Percentiles rank a stretch among this genome's conserved stretches.
Evolutionary conservation across 2,113 vertebrate genomes (phyloP).

Genomic region (Orientallactaga bullata): DNA sequence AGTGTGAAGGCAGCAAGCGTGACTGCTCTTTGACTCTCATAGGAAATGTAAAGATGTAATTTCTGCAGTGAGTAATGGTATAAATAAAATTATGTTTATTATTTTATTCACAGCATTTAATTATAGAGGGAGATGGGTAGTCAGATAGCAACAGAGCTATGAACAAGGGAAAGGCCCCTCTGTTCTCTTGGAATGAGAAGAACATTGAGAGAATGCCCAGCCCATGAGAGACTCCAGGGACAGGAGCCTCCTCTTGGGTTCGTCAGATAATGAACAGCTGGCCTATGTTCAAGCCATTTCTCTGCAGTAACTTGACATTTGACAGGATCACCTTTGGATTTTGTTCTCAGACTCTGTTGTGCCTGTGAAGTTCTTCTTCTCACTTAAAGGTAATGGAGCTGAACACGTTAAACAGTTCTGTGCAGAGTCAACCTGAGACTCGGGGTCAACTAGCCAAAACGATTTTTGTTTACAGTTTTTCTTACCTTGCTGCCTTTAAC

Average conservation of each 20-base stretch:
- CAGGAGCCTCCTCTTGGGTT: conserved; percentile 77
- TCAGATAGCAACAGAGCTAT: conserved; percentile 51
- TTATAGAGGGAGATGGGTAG: conserved; percentile 72
- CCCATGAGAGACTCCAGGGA: conserved; percentile 75
- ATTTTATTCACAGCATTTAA: conserved; percentile 81
- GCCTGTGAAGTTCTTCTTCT: conserved; percentile 86
- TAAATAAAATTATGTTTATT: conserved; percentile 81
- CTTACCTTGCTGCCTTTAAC: conserved; percentile 82
- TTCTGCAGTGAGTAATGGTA: conserved; percentile 72
- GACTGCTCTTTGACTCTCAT: conserved; percentile 54
- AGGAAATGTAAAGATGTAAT: conserved; percentile 73
- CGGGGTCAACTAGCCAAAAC: conserved; percentile 77
- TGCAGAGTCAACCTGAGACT: conserved; percentile 86
- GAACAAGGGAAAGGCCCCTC: conserved; percentile 63
- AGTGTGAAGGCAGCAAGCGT: conserved; percentile 14
- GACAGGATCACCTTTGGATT: conserved; percentile 88
- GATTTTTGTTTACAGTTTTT: conserved; percentile 84
- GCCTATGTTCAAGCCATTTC: conserved; percentile 86
- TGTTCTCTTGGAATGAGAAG: conserved; percentile 66
- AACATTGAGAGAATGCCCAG: conserved; percentile 59
- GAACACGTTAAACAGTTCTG: conserved; percentile 84
- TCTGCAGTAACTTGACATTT: conserved; percentile 87
- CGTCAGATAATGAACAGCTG: conserved; percentile 82
- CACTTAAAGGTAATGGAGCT: conserved; percentile 88
- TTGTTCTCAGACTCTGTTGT: conserved; percentile 85